Base-by-base conservation (phyloP, 2,888 invertebrate species). In the Tiliacea citrago region DNA sequence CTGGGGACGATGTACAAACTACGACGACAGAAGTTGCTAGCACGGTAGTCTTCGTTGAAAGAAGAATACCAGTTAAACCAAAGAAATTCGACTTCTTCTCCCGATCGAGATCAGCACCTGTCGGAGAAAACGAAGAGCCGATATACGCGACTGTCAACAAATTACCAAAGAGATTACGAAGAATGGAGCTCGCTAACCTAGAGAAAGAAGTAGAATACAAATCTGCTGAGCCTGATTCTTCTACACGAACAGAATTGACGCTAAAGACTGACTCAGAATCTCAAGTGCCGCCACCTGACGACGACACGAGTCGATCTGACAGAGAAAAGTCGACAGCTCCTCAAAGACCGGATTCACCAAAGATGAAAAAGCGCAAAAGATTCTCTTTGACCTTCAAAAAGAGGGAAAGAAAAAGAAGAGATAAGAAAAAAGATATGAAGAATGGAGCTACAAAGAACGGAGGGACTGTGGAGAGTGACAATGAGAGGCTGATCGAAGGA, bases 81-180 rank as follows among this genome's bases (percentile, higher is more conserved):
- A 96, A 94, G 87, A 96, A 94, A 84, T 95, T 96, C 78, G 95
- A 96, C 73, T 95, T 96, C 88, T 96, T 96, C 88, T 96, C 95
- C 86, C 89, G 97, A 89, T 96, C 96, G 55, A 89, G 96, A 72
- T 96, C 96, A n/a, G 96, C 96, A 6, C 96, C 96, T 0, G 96
- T 96, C 0, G 96, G 96, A 13, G 95, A 96, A 57, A 92, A 93
- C 77, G 96, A 96, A 77, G 96, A 96, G 83, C 96, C 96, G 4
- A 96, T 96, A 75, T 96, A 96, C 81, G 96, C 96, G 0, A 96
- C 96, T 12, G 96, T 96, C 0, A 96, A 96, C 84, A 96, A 96
- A 89, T 86, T 96, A 51, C 96, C 96, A 10, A 96, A 96, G 86
- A 95, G 97, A 83, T 87, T 97, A 75, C 91, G 95, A 61, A 90